Evolutionary conservation across 2,113 vertebrate genomes (phyloP), one percentile per base, ranked within the genome.

Genomic region (Ammodytes dubius): DNA sequence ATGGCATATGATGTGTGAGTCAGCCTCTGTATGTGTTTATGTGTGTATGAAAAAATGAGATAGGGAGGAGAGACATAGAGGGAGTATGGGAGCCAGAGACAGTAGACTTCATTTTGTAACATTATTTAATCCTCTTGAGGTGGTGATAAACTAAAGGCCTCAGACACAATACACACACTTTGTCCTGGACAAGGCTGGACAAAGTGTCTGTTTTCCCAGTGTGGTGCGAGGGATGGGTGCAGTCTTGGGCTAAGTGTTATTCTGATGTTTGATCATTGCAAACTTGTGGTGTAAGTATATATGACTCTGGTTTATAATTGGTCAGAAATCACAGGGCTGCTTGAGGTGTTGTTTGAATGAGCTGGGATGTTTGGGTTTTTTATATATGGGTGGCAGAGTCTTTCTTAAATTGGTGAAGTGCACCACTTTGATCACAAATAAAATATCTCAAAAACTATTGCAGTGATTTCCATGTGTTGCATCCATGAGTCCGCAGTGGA

Each of bases 61-160:
- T 84, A 85, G 67, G 70, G 63, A 87, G 61, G 61, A 82, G 59
- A 85, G 59, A 27, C 27, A 27, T 27, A 84, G 68, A 53, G 67
- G 35, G 56, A 54, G 56, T 57, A 17, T 75, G 68, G 85, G 79
- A 64, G 85, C 60, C 57, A 54, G 78, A 72, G 81, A 88, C 82
- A 77, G 84, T 74, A 69, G 83, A 91, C 67, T 81, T 86, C 47
- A 80, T 87, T 91, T 87, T 65, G 70, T 79, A 78, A 87, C 79
- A 81, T 80, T 82, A 77, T 91, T 87, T 91, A 91, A 93, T 94
- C 92, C 88, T 84, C 85, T 71, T 17, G 7, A 74, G 82, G 68
- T 46, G 43, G 75, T 40, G 69, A 89, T 87, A 82, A 88, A 85
- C 70, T 58, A 42, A 77, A 90, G 87, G 74, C 79, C 69, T 73